phyloP scores from a whole-genome alignment of 1,140 invertebrate species.

The Micrasema longulum region DNA sequence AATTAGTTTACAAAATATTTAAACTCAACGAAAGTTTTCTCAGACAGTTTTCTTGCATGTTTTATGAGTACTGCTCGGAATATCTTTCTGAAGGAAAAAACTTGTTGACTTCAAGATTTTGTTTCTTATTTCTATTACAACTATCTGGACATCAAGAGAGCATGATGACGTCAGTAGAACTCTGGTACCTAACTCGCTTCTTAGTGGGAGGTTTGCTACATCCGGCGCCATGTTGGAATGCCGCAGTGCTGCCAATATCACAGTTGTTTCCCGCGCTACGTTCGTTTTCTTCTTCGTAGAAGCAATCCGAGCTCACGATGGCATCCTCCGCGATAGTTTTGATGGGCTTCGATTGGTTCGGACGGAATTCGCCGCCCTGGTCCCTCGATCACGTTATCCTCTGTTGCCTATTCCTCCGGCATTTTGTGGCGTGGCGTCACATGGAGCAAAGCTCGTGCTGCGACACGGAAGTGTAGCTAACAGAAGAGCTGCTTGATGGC shows the following conservation, averaged over 20 bases:
- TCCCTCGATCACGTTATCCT: constrained; percentile 54
- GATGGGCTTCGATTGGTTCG: constrained; percentile 35
- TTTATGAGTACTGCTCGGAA: too few species aligned
- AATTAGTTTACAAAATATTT: too few species aligned
- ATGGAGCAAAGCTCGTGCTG: constrained; percentile 67
- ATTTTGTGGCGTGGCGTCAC: constrained; percentile 63
- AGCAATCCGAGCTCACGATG: constrained; percentile 39
- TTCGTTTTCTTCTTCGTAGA: constrained; percentile 35
- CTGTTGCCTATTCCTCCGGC: constrained; percentile 62
- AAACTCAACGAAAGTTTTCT: too few species aligned
- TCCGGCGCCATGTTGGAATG: constrained; percentile 19
- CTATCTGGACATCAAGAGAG: constrained; percentile 37
- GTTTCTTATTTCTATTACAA: constrained; percentile 14
- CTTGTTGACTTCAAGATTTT: neutral
- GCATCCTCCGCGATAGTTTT: constrained; percentile 51
- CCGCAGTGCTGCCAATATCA: constrained; percentile 15
- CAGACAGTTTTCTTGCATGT: too few species aligned
- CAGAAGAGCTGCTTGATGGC: constrained; percentile 40
- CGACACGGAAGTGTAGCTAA: constrained; percentile 63
- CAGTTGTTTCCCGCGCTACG: neutral
- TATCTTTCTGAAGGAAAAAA: too few species aligned
- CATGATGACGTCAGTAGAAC: constrained; percentile 49
- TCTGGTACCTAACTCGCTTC: constrained; percentile 50
- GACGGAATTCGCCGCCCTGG: constrained; percentile 48
- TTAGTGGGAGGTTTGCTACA: constrained; percentile 36